Evolutionary conservation across 1,140 invertebrate species (phyloP).

Genomic region (Acromyrmex heyeri): DNA sequence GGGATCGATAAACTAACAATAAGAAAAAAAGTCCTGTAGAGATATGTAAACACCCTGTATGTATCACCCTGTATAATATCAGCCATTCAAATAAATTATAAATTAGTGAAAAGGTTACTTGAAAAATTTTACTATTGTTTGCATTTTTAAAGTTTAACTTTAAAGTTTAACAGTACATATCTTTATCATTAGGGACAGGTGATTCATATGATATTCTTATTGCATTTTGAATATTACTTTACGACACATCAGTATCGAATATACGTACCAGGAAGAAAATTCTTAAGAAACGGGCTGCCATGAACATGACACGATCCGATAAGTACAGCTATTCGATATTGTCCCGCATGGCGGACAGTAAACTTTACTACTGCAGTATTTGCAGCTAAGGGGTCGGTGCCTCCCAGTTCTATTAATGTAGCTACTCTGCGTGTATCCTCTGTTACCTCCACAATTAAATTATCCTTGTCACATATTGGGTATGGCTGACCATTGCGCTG

Average conservation of each 20-base stretch:
- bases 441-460: slow-evolving; percentile 94
- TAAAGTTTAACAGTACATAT: no score
- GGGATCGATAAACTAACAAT: no score
- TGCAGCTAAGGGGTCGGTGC: slow-evolving; percentile 92
- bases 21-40: no score
- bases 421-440: slow-evolving; percentile 94
- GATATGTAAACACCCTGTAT: no score
- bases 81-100: slow-evolving; percentile 1
- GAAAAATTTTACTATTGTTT: not conserved
- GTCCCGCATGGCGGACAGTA: slow-evolving; percentile 95
- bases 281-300: slow-evolving; percentile 90
- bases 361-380: slow-evolving; percentile 96
- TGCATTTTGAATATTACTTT: slow-evolving; percentile 5
- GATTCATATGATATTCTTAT: not conserved
- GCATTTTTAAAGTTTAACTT: not conserved
- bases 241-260: not conserved
- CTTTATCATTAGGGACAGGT: not conserved
- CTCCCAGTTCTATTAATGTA: slow-evolving; percentile 94
- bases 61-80: not conserved
- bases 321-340: slow-evolving; percentile 94
- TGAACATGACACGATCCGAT: slow-evolving; percentile 91
- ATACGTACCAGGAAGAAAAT: slow-evolving; percentile 88
- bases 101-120: not conserved
- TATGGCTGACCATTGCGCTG: slow-evolving; percentile 97
- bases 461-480: slow-evolving; percentile 96